Base-by-base conservation (phyloP, 2,113 vertebrate genomes). In the Seriola aureovittata region DNA sequence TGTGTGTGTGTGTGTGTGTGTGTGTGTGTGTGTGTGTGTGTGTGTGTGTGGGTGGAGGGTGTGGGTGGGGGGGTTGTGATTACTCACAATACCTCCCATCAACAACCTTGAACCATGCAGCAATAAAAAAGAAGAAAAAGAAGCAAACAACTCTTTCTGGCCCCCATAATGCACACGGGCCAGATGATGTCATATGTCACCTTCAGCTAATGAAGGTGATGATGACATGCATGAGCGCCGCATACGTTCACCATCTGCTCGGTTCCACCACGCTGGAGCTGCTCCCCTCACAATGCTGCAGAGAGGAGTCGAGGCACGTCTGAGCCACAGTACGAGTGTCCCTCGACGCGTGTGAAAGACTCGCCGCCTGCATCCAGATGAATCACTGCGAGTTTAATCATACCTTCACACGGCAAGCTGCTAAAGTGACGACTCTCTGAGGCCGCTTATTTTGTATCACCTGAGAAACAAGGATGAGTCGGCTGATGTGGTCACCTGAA, bases 121-220 rank as follows among this genome's bases (percentile, higher is more conserved):
- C 82, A 73, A 88, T 80, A 88, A 89, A 80, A 71, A 57, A 54
- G 34, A 79, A 75, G 52, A 75, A 85, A 83, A 87, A 80, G 81
- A 72, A 80, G 82, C 82, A 85, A 90, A 87, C 88, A 88, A 84
- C 81, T 88, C 81, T 90, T 88, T 88, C 85, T 73, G 68, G 72
- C 44, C 85, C 82, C 75, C 70, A 82, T 84, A 87, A 87, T 80
- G 85, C 89, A 76, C 71, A 14, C 11, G 76, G 75, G 75, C 89
- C 86, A 62, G 87, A 90, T 94, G 91, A 94, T 93, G 92, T 94
- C 91, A 92, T 89, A 91, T 93, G 92, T 94, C 94, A 94, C 94
- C 94, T 94, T 94, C 93, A 94, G 81, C 92, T 94, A 93, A 93
- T 93, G 92, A 92, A 93, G 91, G 94, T 91, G 90, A 94, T 92